phyloP scores from a whole-genome alignment of 2,113 vertebrate species.

The Psilopsiagon aymara region DNA sequence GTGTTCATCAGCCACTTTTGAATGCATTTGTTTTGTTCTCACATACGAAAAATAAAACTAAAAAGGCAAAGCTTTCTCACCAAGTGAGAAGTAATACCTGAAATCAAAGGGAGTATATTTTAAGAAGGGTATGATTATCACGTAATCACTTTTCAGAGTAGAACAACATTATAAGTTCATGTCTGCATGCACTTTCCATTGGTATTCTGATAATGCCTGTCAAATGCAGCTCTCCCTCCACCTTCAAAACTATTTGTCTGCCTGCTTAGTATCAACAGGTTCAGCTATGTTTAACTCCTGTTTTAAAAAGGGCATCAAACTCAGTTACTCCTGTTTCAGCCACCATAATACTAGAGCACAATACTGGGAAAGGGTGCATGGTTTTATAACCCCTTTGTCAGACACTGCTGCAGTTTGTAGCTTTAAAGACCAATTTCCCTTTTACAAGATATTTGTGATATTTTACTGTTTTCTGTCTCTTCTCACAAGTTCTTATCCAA shows the following conservation, averaged over 20 bases:
- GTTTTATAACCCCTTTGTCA: constrained; percentile 72
- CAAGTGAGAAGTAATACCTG: not conserved
- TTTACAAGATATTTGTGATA: not conserved
- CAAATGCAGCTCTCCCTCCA: constrained; percentile 50
- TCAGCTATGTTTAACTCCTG: constrained; percentile 44
- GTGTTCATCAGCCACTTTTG: not conserved
- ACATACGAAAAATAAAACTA: not conserved
- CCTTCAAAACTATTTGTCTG: constrained; percentile 39
- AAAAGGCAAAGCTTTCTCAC: not conserved
- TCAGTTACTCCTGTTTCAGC: not conserved
- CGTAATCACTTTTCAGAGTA: constrained; percentile 62
- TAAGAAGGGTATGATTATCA: not conserved
- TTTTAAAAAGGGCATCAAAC: constrained; percentile 39
- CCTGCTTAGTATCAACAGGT: constrained; percentile 56
- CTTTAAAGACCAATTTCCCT: constrained; percentile 26
- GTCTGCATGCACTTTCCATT: constrained; percentile 51
- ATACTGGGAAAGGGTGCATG: constrained; percentile 60
- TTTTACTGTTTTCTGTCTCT: not conserved
- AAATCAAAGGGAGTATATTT: not conserved
- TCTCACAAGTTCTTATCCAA: not conserved
- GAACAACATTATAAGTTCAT: constrained; percentile 38
- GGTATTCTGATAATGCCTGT: constrained; percentile 65
- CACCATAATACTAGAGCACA: constrained; percentile 16
- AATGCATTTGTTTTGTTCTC: not conserved
- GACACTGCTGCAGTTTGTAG: constrained; percentile 53